Conservation (phyloP, 2,113 vertebrate genomes). For the Brienomyrus brachyistius region DNA sequence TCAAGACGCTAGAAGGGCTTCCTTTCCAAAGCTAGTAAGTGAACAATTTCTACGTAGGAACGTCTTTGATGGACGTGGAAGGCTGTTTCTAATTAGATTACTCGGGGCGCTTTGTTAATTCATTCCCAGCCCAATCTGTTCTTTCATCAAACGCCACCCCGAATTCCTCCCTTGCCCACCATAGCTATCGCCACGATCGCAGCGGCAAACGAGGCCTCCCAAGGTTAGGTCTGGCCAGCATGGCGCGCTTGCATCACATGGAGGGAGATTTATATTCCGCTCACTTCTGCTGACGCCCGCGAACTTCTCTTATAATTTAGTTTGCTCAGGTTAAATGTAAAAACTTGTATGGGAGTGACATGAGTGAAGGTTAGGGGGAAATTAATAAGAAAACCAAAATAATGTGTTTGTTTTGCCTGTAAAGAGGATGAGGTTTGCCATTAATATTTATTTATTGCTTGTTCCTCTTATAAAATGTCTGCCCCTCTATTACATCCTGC, state of each 20-base stretch:
- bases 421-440: neutral
- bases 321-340: slow-evolving; percentile 1
- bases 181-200: neutral
- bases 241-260: neutral
- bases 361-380: neutral
- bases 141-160: neutral
- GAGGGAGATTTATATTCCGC: neutral
- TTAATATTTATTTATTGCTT: neutral
- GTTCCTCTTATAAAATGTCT: neutral
- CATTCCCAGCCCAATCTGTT: neutral
- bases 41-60: neutral
- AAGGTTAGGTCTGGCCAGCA: neutral
- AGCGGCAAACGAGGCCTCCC: neutral
- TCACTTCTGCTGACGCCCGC: neutral
- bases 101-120: neutral
- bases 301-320: neutral
- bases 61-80: neutral
- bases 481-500: neutral
- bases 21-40: neutral
- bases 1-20: neutral
- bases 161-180: neutral
- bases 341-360: neutral
- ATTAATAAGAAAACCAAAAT: neutral
- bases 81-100: neutral
- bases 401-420: neutral